These are phyloP conservation scores for Ectobius pallidus DNA, from an alignment of 2,888 invertebrate genomes.

Conservation along the genomic window DNA sequence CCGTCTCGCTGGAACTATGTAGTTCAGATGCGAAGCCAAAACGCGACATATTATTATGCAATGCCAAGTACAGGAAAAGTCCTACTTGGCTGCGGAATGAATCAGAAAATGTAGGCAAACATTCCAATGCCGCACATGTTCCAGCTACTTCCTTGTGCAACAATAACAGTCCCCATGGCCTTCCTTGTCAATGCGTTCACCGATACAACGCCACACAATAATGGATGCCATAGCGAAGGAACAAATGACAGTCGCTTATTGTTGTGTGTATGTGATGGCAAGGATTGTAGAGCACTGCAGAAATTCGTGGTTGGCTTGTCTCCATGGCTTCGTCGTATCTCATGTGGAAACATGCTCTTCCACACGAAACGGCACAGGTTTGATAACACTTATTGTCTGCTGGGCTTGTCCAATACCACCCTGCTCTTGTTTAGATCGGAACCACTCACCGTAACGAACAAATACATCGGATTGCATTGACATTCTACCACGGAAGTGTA, in stretches of 20 bases:
- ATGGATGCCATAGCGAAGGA: not conserved
- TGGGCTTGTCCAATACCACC: not conserved
- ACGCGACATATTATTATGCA: not conserved
- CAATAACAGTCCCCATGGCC: no score
- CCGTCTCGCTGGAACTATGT: not conserved
- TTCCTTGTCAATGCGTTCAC: no score
- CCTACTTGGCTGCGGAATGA: not conserved
- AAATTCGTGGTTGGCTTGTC: not conserved
- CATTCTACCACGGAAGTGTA: no score
- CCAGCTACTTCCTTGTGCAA: no score
- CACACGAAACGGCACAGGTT: not conserved
- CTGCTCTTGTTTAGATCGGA: not conserved
- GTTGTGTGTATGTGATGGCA: not conserved
- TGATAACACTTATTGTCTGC: not conserved
- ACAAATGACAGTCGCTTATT: not conserved
- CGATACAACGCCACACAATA: not conserved
- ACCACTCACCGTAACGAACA: not conserved
- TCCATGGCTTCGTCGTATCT: not conserved
- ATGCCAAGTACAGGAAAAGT: not conserved
- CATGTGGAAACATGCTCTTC: conserved; percentile 10
- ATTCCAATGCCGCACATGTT: no score
- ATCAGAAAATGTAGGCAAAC: no score
- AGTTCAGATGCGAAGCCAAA: not conserved
- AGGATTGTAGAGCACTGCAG: not conserved
- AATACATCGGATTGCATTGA: no score